A percentile compares a stretch with the other conserved stretches of the same genome.
Conservation (phyloP, 2,113 vertebrate genomes). For the Macrotus californicus region DNA sequence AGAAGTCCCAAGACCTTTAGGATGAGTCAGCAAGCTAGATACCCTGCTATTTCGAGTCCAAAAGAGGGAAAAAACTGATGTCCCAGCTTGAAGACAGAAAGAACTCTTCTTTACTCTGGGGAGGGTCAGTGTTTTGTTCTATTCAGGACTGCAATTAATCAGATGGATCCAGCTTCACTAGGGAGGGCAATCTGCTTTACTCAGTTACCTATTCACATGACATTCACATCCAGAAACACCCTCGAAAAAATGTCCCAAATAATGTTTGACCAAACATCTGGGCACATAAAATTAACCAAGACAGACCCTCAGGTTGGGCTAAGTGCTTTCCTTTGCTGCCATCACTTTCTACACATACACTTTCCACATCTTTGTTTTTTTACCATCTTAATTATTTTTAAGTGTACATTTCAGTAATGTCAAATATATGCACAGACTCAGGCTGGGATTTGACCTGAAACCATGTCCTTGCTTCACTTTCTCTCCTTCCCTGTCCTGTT, state of each 20-base stretch:
- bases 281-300: background rate
- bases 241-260: background rate
- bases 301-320: background rate
- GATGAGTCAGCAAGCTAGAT: background rate
- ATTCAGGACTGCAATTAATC: background rate
- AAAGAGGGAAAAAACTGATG: background rate
- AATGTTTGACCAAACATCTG: background rate
- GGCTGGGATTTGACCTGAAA: background rate
- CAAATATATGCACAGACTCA: background rate
- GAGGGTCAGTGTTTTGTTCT: background rate
- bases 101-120: background rate
- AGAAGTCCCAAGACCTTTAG: background rate
- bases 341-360: background rate
- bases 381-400: background rate
- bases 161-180: rapidly evolving
- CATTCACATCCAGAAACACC: background rate
- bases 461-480: background rate
- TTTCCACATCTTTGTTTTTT: background rate
- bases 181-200: background rate
- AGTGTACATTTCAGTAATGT: background rate
- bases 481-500: background rate
- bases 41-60: background rate
- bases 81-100: background rate
- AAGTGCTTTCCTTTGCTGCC: background rate
- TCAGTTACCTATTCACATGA: background rate